phyloP scores from a whole-genome alignment of 2,797 vertebrate genomes.

The Microchirus variegatus region DNA sequence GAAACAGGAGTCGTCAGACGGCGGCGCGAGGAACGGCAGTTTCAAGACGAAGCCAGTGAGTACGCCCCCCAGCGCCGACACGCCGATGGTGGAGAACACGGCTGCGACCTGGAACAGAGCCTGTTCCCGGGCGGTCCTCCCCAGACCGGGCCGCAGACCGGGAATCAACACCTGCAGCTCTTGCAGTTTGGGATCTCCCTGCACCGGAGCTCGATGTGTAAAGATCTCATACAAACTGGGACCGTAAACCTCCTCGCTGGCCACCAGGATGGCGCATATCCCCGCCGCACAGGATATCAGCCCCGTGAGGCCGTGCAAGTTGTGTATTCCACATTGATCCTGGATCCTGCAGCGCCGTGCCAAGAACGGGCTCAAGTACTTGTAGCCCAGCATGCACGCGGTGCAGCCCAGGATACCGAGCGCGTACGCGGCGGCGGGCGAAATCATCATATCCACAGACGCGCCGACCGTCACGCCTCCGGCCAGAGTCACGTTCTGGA shows the following conservation, averaged over 20 bases:
- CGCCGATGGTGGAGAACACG: slow-evolving; percentile 70
- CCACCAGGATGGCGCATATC: slow-evolving; percentile 73
- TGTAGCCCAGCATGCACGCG: slow-evolving; percentile 85
- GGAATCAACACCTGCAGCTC: slow-evolving; percentile 65
- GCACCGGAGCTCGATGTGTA: slow-evolving; percentile 63
- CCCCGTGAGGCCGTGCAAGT: slow-evolving; percentile 86
- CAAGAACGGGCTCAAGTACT: slow-evolving; percentile 83
- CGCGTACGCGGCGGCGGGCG: slow-evolving; percentile 76
- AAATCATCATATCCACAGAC: slow-evolving; percentile 84
- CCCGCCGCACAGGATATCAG: slow-evolving; percentile 82
- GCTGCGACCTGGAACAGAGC: slow-evolving; percentile 82
- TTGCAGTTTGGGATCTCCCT: slow-evolving; percentile 72
- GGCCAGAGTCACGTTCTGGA: slow-evolving; percentile 88
- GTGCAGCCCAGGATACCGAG: slow-evolving; percentile 82
- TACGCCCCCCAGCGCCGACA: slow-evolving; percentile 75
- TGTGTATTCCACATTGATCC: slow-evolving; percentile 90
- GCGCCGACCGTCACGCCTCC: slow-evolving; percentile 85
- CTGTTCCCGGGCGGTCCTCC: slow-evolving; percentile 68
- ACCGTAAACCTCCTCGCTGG: slow-evolving; percentile 66
- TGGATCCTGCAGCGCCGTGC: slow-evolving; percentile 69
- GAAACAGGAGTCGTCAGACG: slow-evolving; percentile 77
- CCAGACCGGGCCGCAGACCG: slow-evolving; percentile 37
- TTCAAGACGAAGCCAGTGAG: slow-evolving; percentile 78
- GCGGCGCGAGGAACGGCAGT: slow-evolving; percentile 77
- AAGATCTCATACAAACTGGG: slow-evolving; percentile 76